A percentile compares a stretch with the other conserved stretches of the same genome.
Conservation (phyloP, 2,113 vertebrate genomes). For the Microcebus murinus region DNA sequence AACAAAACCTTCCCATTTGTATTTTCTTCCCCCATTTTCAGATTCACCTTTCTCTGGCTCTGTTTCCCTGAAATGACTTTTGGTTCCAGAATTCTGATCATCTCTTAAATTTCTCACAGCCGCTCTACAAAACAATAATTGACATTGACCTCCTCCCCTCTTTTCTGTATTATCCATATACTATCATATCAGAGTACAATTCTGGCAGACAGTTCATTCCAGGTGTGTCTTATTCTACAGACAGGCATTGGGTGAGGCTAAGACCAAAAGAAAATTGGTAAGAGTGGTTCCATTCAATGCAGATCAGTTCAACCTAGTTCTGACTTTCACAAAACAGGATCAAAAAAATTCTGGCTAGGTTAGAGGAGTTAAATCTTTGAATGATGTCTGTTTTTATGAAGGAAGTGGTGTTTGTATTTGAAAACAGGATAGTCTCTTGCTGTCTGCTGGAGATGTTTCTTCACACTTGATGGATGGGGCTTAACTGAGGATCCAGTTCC, state of each 20-base stretch:
- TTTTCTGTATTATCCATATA: not conserved
- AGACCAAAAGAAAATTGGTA: not conserved
- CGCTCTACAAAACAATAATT: not conserved
- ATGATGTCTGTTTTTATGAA: not conserved
- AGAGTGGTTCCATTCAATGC: not conserved
- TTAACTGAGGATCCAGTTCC: not conserved
- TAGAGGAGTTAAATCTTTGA: not conserved
- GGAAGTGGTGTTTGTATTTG: no score
- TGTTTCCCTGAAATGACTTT: not conserved
- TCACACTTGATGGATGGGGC: no score
- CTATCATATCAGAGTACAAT: not conserved
- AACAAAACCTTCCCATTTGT: not conserved
- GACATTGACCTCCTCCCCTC: not conserved
- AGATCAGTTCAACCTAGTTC: not conserved
- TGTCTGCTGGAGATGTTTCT: no score
- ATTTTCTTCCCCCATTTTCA: not conserved
- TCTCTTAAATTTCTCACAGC: not conserved
- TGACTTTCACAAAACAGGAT: not conserved
- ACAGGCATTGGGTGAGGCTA: not conserved
- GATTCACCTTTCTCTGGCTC: not conserved
- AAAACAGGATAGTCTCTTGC: no score
- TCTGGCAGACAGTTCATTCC: not conserved
- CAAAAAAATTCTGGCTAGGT: not conserved
- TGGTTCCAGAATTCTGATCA: not conserved
- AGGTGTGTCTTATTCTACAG: not conserved